phyloP scores from a whole-genome alignment of 2,888 invertebrate genomes.

The Habrosyne pyritoides region DNA sequence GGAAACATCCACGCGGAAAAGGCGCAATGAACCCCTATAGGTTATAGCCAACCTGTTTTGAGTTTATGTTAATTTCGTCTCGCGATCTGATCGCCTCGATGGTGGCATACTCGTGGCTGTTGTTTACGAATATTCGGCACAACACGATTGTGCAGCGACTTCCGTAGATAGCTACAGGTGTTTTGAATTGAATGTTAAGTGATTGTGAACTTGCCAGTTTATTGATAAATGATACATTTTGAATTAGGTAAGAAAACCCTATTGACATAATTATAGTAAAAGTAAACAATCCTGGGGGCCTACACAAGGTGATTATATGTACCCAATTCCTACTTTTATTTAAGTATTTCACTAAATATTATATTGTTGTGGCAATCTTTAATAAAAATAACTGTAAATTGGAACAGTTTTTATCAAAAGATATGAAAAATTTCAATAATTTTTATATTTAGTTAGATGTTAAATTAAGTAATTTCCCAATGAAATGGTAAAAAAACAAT shows the following conservation, averaged over 20 bases:
- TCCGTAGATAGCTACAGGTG: not conserved
- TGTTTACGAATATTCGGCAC: constrained; percentile 17
- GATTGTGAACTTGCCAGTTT: not conserved
- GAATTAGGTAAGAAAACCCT: not conserved
- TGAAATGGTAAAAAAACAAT: no score
- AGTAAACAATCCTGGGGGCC: not conserved
- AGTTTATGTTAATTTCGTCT: constrained; percentile 56
- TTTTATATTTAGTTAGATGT: no score
- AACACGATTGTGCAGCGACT: constrained; percentile 2
- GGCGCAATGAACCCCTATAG: constrained; percentile 64
- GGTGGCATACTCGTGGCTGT: constrained; percentile 10
- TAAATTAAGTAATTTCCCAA: no score
- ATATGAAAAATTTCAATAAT: no score
- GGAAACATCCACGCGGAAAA: constrained; percentile 68
- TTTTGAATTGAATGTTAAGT: not conserved
- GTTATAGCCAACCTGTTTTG: constrained; percentile 63
- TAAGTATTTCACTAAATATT: no score
- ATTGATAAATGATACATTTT: not conserved
- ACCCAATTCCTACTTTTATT: no score
- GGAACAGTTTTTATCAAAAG: no score
- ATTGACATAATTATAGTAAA: not conserved
- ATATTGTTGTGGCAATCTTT: no score
- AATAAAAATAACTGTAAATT: no score
- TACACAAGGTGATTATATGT: no score
- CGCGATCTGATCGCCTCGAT: constrained; percentile 22